Base-by-base conservation (phyloP, 2,888 invertebrate genomes). In the Liopterus haemorrhoidalis region DNA sequence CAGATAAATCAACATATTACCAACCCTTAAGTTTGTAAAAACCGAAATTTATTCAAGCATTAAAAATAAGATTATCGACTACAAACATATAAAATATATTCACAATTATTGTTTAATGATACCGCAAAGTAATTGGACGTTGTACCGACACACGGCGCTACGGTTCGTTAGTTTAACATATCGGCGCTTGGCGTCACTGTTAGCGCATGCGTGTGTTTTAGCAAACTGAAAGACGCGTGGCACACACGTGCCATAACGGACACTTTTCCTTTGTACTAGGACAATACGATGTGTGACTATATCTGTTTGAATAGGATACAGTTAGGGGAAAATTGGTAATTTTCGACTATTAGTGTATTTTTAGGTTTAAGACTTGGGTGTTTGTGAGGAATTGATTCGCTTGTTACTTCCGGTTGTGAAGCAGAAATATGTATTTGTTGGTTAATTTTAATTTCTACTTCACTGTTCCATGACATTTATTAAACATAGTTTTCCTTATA, bases 51-150 rank as follows among this genome's bases (percentile, higher is more conserved):
- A 11, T 25, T 25, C 12, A 11, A n/a, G 25, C 25, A 11, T 25
- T 25, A 5, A 25, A 25, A 25, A 25, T 22, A 8, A 8, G 5
- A 8, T 22, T 12, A 25, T 3, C 5, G n/a, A n/a, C 5, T 22
- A 22, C 8, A 22, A 8, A 22, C 24, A 22, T 22, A 22, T 22
- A 8, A 22, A 22, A 22, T 22, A 22, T 22, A 22, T 56, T 57
- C 51, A 52, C 59, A 57, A 59, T 60, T 60, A 61, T 63, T 60
- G 58, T 63, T 56, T 64, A 65, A 65, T 63, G 63, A 64, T 61
- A 65, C 65, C 65, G 55, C 65, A 65, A 64, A 65, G 64, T 65
- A 65, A 65, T 65, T 65, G 65, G 63, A 64, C 64, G 63, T 57
- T 62, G 64, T 61, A 57, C 57, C 59, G 57, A 54, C 65, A 64